phyloP scores from a whole-genome alignment of 92 coral and sea anemone genomes.

The Paragorgia papillata region DNA sequence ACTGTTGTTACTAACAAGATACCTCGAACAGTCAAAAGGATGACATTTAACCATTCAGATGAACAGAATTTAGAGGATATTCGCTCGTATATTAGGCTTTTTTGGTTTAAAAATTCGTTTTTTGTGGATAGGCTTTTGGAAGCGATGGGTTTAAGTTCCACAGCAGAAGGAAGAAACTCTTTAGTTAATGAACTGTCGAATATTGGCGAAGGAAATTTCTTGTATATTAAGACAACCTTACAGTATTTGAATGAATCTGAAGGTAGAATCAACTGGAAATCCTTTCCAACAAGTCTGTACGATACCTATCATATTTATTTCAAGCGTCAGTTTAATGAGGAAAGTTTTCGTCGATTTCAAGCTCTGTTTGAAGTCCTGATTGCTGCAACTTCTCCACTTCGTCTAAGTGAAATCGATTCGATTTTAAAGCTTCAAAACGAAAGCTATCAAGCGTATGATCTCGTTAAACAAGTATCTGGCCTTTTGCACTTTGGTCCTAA shows the following conservation, averaged over 20 bases:
- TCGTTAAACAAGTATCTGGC: conserved; percentile 41
- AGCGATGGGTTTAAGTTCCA: neutral
- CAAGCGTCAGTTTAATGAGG: conserved; percentile 24
- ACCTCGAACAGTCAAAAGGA: conserved; percentile 16
- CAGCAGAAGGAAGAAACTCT: neutral
- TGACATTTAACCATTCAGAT: conserved; percentile 52
- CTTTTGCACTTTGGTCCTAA: conserved; percentile 47
- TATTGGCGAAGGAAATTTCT: conserved; percentile 68
- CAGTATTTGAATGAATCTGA: conserved; percentile 9
- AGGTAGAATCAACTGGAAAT: neutral
- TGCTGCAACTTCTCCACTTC: conserved; percentile 58
- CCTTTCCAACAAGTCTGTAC: conserved; percentile 43
- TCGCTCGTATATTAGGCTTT: conserved; percentile 16
- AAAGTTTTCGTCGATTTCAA: conserved; percentile 38
- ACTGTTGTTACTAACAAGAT: conserved; percentile 6
- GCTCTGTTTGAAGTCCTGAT: conserved; percentile 64
- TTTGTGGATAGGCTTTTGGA: conserved; percentile 11
- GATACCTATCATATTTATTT: conserved; percentile 37
- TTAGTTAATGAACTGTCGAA: conserved; percentile 12
- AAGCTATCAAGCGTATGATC: conserved; percentile 9
- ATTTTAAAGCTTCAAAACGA: conserved; percentile 44
- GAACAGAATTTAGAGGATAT: conserved; percentile 68
- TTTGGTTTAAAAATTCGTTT: conserved; percentile 22
- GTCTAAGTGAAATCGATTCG: conserved; percentile 37
- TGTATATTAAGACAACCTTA: conserved; percentile 64